Evolutionary conservation across 2,888 invertebrate genomes (phyloP).

Genomic region (Agonopterix subpropinquella): DNA sequence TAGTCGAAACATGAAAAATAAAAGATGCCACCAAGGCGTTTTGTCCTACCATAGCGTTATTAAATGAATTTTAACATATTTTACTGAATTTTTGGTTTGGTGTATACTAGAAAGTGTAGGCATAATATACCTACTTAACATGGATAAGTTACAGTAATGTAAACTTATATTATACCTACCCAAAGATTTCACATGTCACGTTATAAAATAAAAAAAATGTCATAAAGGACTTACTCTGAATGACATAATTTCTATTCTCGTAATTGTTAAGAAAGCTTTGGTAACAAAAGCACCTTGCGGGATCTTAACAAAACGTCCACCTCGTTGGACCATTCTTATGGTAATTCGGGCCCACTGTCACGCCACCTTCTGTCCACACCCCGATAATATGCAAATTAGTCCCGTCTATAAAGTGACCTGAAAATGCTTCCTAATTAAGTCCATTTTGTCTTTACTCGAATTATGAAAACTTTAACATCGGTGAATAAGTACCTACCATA

Average conservation of each 20-base stretch:
- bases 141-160: too few relatives aligned
- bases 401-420: slow-evolving; percentile 62
- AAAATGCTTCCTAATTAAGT: slow-evolving; percentile 61
- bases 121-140: too few relatives aligned
- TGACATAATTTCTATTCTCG: slow-evolving; percentile 12
- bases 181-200: too few relatives aligned
- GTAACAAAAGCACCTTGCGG: slow-evolving; percentile 46
- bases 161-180: too few relatives aligned
- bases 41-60: too few relatives aligned
- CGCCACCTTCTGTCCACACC: slow-evolving; percentile 66
- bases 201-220: too few relatives aligned
- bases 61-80: too few relatives aligned
- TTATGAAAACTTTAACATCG: too few relatives aligned
- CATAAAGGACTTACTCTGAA: slow-evolving; percentile 1
- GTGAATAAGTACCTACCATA: not conserved
- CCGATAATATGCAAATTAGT: slow-evolving; percentile 70
- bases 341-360: slow-evolving; percentile 61
- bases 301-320: slow-evolving; percentile 62
- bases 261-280: slow-evolving; percentile 47
- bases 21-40: too few relatives aligned
- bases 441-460: slow-evolving; percentile 31
- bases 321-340: slow-evolving; percentile 67
- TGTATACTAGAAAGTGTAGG: too few relatives aligned
- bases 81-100: too few relatives aligned
- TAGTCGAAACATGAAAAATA: too few relatives aligned